Base-by-base conservation (phyloP, 2,113 vertebrate genomes). In the Psephotus haematonotus region DNA sequence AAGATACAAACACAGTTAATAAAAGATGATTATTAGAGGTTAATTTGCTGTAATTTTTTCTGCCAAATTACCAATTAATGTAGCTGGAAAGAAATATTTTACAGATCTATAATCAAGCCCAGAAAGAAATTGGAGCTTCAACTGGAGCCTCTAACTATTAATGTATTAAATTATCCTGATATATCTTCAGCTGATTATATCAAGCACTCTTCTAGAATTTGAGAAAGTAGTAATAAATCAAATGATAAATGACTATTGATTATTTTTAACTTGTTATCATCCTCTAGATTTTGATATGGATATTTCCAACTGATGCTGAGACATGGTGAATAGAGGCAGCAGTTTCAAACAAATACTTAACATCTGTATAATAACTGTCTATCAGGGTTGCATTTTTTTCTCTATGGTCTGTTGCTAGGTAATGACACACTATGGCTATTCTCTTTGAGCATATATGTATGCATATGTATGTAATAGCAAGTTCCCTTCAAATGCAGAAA, bases 41-140 rank as follows among this genome's bases (percentile, higher is more conserved):
- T 92, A 95, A 96, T 94, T 94, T 94, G 82, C 78, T 71, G 23
- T 62, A 79, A 55, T 93, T 96, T 96, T 93, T 97, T 60, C 83
- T 95, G 72, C 81, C 52, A 92, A 95, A 94, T 96, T 95, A 83
- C 57, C 84, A 95, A 94, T 96, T 93, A 96, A 94, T 88, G 47
- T 87, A 94, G 80, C 50, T 88, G 59, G 81, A 96, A 94, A 92
- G 55, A 94, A 92, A 93, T 92, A 96, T 94, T 97, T 94, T 92
- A 94, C 79, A 94, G 79, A 96, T 94, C 75, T 88, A 96, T 95
- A 95, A 96, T 92, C 84, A 95, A 93, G 82, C 43, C 46, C 68
- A 68, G 69, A 94, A 91, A 93, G 77, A 70, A 93, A 90, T 29
- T 76, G 37, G 50, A 94, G 67, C 64, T 77, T 93, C 87, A 91